A percentile compares a stretch with the other conserved stretches of the same genome.
These are phyloP conservation scores for Drosophila mojavensis DNA, from an alignment of 1,140 invertebrate species.

Conservation along the genomic window DNA sequence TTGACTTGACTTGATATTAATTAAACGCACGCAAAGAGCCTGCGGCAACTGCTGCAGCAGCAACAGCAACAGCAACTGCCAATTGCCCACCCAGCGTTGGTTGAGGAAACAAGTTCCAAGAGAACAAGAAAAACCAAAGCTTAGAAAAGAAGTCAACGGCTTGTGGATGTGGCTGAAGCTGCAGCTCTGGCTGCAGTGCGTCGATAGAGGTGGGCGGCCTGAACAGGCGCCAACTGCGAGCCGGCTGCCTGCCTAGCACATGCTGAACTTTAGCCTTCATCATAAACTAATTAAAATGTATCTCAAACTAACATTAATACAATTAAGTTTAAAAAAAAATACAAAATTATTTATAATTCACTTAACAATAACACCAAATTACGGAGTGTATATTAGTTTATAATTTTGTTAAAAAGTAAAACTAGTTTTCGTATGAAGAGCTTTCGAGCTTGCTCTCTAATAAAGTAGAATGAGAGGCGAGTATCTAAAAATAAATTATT, in stretches of 20 bases:
- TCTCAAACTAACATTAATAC: too few species aligned
- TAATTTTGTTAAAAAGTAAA: too few species aligned
- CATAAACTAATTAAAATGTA: neutral
- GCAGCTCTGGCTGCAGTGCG: slow-evolving; percentile 25
- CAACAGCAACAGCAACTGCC: slow-evolving; percentile 28
- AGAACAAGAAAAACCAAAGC: slow-evolving; percentile 45
- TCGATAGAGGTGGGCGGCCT: slow-evolving; percentile 41
- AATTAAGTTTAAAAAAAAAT: neutral
- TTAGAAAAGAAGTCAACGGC: slow-evolving; percentile 53
- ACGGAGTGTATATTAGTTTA: too few species aligned
- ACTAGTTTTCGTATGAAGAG: too few species aligned
- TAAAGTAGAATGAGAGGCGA: too few species aligned
- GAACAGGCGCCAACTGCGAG: neutral
- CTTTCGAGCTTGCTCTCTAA: too few species aligned
- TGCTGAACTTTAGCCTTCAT: neutral
- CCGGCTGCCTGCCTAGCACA: neutral
- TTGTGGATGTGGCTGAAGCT: neutral
- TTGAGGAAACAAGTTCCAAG: slow-evolving; percentile 63
- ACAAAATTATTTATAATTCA: neutral
- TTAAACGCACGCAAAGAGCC: slow-evolving; percentile 71
- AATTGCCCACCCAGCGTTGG: slow-evolving; percentile 64
- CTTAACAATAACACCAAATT: too few species aligned
- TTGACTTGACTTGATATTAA: slow-evolving; percentile 70
- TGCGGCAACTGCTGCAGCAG: slow-evolving; percentile 35
- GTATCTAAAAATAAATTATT: too few species aligned